Base-by-base conservation (phyloP, 2,113 vertebrate species). In the Callithrix jacchus region DNA sequence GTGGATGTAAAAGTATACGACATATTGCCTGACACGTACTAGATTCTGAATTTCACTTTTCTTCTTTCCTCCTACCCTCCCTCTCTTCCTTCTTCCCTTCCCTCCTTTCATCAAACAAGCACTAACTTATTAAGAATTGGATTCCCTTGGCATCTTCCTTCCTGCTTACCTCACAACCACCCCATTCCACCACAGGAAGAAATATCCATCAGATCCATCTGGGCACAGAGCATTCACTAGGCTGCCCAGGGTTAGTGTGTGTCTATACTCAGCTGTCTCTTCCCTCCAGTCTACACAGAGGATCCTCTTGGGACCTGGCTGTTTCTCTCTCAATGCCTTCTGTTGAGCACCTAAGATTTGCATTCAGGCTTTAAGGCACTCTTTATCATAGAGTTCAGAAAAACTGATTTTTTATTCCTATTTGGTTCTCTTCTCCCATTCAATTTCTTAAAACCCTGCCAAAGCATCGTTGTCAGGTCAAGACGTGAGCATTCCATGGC, bases 221-320 rank as follows among this genome's bases (percentile, higher is more conserved):
- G 30, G 94, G 7, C 35, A 42, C 2, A 58, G 35, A 42, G 37
- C 32, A 74, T 42, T 14, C 27, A 27, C 5, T 32, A 74, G 37
- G 8, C 1, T 1, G 9, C 47, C 42, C 30, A 0, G 14, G 32
- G 37, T 37, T 2, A 1, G 8, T 18, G 6, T 5, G 27, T 49
- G 32, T 73, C 81, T 56, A 16, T 17, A 40, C 32, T n/a, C 68
- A n/a, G n/a, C 35, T 58, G 25, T 79, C 49, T 52, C 87, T 70
- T 70, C 42, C 68, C 8, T 74, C n/a, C 13, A 37, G 12, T 37
- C 47, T 76, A 23, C 20, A 9, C 42, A 64, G 23, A 73, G 37
- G 80, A 16, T 2, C 27, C 45, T 73, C 37, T n/a, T 49, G 42
- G 32, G 37, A 77, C 37, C 56, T 52, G 16, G 35, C 25, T 40